Base-by-base conservation (phyloP, 2,113 vertebrate genomes). In the Eretmochelys imbricata region DNA sequence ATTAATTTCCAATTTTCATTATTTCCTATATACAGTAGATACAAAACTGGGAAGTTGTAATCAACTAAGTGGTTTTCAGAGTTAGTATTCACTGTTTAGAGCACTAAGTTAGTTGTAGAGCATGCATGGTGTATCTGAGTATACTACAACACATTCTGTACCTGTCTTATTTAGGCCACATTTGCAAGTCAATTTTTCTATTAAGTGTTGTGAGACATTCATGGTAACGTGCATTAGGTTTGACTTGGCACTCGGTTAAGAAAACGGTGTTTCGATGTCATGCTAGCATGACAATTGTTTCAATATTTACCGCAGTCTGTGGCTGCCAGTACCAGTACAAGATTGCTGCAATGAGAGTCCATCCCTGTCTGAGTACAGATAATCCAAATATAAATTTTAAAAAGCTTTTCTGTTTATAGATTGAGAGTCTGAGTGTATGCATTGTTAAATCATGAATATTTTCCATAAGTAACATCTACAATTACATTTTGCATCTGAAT, bases 161-260 rank as follows among this genome's bases (percentile, higher is more conserved):
- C 14, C 83, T 80, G 12, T 62, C 19, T 65, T 27, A 79, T 10
- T 53, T 48, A 35, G 50, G 6, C 31, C 20, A 78, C n/a, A 17
- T 29, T 46, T 81, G 11, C 38, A 55, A 84, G 10, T 31, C 55
- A 78, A 29, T 48, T 78, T 48, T 85, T 84, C 62, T 79, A 13
- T 49, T 50, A 53, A 59, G 20, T 46, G 29, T 31, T 0, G 1
- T 46, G 31, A 54, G 59, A 25, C 19, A 46, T 31, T 83, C 42
- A 25, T 3, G 2, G 2, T 11, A 24, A 16, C 0, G 1, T 10
- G 6, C 4, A 0, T 19, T 35, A 0, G 0, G 38, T 46, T 69
- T 54, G 46, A 1, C 59, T 11, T n/a, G 20, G 49, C 29, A 12
- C n/a, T 3, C 9, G 3, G 1, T 49, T 22, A 20, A 48, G 3